A percentile compares a stretch with the other conserved stretches of the same genome.
Conservation (phyloP, 2,888 invertebrate genomes). For the Glyphotaelius pellucidus region DNA sequence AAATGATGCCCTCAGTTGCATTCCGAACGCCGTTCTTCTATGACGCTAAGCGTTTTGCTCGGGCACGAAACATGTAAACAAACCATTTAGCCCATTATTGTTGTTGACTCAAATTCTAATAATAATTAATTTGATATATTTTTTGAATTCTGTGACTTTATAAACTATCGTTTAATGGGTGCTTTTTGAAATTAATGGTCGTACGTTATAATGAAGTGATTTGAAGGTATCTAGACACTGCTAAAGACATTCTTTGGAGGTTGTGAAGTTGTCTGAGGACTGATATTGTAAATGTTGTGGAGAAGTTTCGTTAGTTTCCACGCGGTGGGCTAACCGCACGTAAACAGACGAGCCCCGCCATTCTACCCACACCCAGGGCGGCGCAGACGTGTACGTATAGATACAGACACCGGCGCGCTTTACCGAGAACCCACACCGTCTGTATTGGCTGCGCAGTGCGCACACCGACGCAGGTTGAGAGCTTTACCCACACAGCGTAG, state of each 20-base stretch:
- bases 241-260: background rate
- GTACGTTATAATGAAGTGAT: background rate
- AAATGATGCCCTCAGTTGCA: conserved; percentile 52
- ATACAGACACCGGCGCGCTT: conserved; percentile 6
- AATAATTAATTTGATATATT: background rate
- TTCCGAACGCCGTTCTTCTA: conserved; percentile 43
- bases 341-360: conserved; percentile 49
- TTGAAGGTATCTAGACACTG: background rate
- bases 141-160: background rate
- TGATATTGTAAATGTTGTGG: background rate
- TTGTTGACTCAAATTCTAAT: background rate
- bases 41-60: background rate
- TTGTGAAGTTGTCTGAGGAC: background rate
- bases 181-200: background rate
- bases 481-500: conserved; percentile 48
- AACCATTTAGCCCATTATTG: background rate
- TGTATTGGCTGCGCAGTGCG: conserved; percentile 10
- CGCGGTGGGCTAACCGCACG: conserved; percentile 49
- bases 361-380: conserved; percentile 30
- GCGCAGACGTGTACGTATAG: conserved; percentile 37
- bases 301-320: conserved; percentile 26
- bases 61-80: conserved; percentile 46
- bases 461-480: conserved; percentile 27
- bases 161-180: background rate
- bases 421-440: conserved; percentile 22